A percentile compares a stretch with the other conserved stretches of the same genome.
phyloP scores from a whole-genome alignment of 1,140 invertebrate species.

The Rhopalosiphum padi region DNA sequence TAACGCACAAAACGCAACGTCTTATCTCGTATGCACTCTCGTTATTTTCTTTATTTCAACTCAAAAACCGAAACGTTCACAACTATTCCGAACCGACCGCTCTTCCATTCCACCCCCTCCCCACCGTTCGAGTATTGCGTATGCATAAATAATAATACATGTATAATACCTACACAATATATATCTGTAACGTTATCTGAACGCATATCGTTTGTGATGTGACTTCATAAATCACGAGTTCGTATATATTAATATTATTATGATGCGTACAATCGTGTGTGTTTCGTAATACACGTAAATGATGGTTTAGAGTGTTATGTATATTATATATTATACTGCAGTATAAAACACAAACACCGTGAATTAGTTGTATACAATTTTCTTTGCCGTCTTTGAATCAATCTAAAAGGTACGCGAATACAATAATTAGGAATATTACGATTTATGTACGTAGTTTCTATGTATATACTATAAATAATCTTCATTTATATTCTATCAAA shows the following conservation, averaged over 20 bases:
- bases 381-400: no score
- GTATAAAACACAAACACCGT: no score
- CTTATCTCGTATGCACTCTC: neutral
- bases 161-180: no score
- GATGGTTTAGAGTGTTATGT: no score
- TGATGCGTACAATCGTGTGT: neutral
- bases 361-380: no score
- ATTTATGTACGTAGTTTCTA: no score
- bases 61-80: neutral
- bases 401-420: no score
- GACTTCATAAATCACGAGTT: neutral
- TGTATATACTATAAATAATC: no score
- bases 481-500: no score
- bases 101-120: neutral
- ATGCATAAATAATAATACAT: neutral
- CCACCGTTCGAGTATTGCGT: neutral
- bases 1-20: neutral
- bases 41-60: constrained; percentile 7
- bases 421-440: no score
- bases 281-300: neutral
- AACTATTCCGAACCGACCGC: neutral
- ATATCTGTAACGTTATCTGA: neutral
- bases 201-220: neutral
- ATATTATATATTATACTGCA: no score
- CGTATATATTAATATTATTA: neutral